phyloP scores from a whole-genome alignment of 2,888 invertebrate species.

The Callinectes sapidus region DNA sequence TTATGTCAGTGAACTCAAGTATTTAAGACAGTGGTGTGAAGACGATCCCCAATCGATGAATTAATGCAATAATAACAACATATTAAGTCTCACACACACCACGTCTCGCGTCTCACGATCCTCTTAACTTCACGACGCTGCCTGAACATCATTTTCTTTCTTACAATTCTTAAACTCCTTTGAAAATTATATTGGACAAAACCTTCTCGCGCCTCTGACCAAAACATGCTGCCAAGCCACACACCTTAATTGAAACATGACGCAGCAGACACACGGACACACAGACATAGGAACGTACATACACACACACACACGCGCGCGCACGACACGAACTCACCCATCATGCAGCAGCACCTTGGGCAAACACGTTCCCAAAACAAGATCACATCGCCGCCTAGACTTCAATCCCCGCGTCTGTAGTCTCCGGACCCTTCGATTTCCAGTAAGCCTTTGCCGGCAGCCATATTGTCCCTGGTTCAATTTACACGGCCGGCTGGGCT shows the following conservation, averaged over 20 bases:
- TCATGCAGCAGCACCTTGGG: constrained; percentile 39
- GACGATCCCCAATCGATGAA: background rate
- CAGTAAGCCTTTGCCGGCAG: constrained; percentile 58
- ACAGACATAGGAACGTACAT: background rate
- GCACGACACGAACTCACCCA: constrained; percentile 32
- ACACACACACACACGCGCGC: constrained; percentile 28
- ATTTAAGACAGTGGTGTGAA: background rate
- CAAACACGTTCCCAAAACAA: constrained; percentile 41
- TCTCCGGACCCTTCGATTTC: constrained; percentile 58
- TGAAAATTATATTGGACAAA: constrained; percentile 16
- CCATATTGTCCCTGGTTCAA: constrained; percentile 66
- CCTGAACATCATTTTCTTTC: background rate
- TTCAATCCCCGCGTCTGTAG: constrained; percentile 58
- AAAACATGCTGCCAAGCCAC: background rate
- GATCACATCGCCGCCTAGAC: constrained; percentile 40
- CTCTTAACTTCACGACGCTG: background rate
- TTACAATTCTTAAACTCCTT: background rate
- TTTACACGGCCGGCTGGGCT: constrained; percentile 59
- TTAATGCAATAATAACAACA: background rate
- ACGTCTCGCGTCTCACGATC: background rate
- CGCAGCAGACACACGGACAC: background rate
- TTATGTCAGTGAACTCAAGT: background rate
- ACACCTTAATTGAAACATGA: constrained; percentile 16
- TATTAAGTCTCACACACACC: background rate
- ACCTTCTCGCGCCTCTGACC: background rate